Evolutionary conservation across 1,140 invertebrate genomes (phyloP).

Genomic region (Pentalonia nigronervosa): DNA sequence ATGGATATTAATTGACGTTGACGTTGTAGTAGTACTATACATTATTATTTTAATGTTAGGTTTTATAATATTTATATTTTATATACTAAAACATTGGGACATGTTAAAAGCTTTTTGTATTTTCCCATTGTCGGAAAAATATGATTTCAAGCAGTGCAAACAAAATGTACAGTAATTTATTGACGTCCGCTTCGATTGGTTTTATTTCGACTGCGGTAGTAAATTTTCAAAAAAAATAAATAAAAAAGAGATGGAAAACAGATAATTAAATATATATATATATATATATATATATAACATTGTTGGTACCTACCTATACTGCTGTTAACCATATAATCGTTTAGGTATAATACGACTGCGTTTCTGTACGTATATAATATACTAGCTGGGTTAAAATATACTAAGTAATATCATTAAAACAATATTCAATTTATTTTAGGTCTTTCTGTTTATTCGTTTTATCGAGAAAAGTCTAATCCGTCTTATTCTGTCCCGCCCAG

Average conservation of each 20-base stretch:
- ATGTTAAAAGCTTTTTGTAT: conserved; percentile 18
- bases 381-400: no score
- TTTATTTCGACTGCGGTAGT: not conserved
- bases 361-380: not conserved
- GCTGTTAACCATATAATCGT: not conserved
- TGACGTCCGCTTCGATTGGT: not conserved
- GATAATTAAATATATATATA: not conserved
- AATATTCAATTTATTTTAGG: no score
- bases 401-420: no score
- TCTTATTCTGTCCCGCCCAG: no score
- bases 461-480: no score
- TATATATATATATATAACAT: no score
- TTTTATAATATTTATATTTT: conserved; percentile 22
- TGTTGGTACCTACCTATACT: no score
- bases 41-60: not conserved
- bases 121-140: not conserved
- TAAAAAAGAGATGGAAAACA: not conserved
- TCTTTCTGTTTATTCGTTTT: no score
- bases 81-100: not conserved
- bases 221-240: not conserved
- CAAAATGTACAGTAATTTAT: conserved; percentile 17
- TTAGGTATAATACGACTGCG: no score
- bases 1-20: not conserved
- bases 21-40: not conserved
- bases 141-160: not conserved